Evolutionary conservation across 1,140 invertebrate genomes (phyloP).

Genomic region (Plodia interpunctella): DNA sequence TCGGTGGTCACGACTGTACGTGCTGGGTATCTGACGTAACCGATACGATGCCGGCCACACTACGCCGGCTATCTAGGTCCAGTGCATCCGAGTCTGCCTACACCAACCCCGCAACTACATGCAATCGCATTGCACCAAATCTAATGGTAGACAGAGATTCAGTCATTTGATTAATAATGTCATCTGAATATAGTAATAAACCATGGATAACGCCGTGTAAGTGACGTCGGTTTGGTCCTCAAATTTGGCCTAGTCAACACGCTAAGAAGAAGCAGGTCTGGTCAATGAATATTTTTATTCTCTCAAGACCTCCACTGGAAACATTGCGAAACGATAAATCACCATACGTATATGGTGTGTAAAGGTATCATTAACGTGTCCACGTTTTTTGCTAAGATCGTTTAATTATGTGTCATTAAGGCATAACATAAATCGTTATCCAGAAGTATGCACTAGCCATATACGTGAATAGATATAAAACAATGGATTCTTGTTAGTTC

Average conservation of each 20-base stretch:
- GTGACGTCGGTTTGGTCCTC: too few species aligned
- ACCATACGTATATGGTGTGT: conserved; percentile 4
- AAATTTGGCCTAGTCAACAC: too few species aligned
- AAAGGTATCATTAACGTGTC: conserved; percentile 2
- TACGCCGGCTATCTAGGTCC: conserved; percentile 61
- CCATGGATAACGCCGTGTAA: too few species aligned
- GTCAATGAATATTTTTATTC: conserved; percentile 4
- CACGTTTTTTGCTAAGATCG: not conserved
- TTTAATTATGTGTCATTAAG: conserved; percentile 2
- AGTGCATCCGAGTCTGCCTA: conserved; percentile 28
- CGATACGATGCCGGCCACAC: conserved; percentile 52
- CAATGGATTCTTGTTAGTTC: not conserved
- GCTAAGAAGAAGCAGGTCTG: too few species aligned
- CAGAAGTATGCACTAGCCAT: not conserved
- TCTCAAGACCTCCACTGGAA: not conserved
- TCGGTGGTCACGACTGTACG: conserved; percentile 17
- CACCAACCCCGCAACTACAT: conserved; percentile 7
- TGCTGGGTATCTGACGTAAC: conserved; percentile 45
- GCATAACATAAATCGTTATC: conserved; percentile 4
- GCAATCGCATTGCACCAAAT: conserved; percentile 9
- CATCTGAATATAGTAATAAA: too few species aligned
- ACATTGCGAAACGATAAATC: conserved; percentile 5
- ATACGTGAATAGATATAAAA: not conserved
- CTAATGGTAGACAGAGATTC: not conserved
- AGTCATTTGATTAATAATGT: too few species aligned